Base-by-base conservation (phyloP, 2,797 vertebrate species). In the Aphelocoma californica region DNA sequence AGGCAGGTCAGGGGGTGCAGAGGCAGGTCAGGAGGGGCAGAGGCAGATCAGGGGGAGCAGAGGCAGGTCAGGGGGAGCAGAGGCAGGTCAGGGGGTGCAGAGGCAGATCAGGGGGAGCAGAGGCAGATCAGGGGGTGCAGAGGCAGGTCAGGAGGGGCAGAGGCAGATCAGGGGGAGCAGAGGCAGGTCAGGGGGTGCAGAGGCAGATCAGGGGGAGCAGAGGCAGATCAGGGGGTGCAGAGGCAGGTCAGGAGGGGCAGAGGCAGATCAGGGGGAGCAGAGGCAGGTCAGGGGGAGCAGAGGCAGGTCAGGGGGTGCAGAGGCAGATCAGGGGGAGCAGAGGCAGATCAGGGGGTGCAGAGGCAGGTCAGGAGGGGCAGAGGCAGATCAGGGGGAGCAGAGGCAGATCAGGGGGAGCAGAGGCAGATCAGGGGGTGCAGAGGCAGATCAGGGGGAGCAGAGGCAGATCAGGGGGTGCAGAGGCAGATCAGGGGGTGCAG, bases 361-460 rank as follows among this genome's bases (percentile, higher is more conserved):
- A 34, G 34, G 34, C 34, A 34, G 34, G 7, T 34, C 34, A 34
- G 34, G 34, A 7, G 34, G 34, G 0, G 9, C 17, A 77, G 23
- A 38, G 1, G 19, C 0, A 6, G 36, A 48, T 29, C 31, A n/a
- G 32, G n/a, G 6, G 8, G 57, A 5, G 17, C 16, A 29, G 26
- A 60, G 23, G 26, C 3, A 12, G 66, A 69, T 5, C 58, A 60
- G 25, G 25, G 18, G 1, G 50, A 6, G 10, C 28, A 51, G 50
- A 51, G 28, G 28, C 3, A 51, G 50, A 34, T 34, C 34, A 34
- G 34, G 34, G 34, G 34, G 34, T 34, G 34, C 34, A 34, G 34
- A 34, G 34, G 34, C 34, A 34, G 36, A 12, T 29, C 28, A 42
- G 29, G 51, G 29, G 7, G 61, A 2, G 10, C 31, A 44, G n/a